Base-by-base conservation (phyloP, 2,888 invertebrate species). In the Seira sanloemensis region DNA sequence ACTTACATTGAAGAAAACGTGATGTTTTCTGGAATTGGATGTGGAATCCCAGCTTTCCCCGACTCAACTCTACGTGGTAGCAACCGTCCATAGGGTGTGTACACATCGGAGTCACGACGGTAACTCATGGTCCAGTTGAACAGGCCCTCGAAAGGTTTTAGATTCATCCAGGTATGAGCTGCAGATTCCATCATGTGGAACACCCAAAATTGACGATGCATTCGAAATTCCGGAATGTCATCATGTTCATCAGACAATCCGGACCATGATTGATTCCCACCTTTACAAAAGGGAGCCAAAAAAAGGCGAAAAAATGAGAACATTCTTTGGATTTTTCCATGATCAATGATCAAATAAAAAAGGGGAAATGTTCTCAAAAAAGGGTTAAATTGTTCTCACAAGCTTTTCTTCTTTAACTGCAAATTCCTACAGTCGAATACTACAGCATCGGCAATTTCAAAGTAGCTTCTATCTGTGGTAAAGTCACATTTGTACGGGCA, bases 71-170 rank as follows among this genome's bases (percentile, higher is more conserved):
- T 23, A 68, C 58, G 76, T 62, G 86, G 84, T 9, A 87, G 4
- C 9, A 89, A 26, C 18, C 81, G 76, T 0, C 87, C 88, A 27
- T 87, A 89, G 0, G 89, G 89, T 54, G 84, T 84, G 27, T 86
- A 84, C 16, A 89, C 83, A 75, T 89, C 88, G 0, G 89, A 89
- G 67, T 88, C 86, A 12, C 27, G 25, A 5, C 88, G 81, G 81
- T 84, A 88, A 4, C 86, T 82, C 80, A 85, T 84, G 0, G 88
- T 86, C 87, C 84, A 88, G 65, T 88, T 87, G 68, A 89, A 89
- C 65, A 85, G 25, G n/a, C 81, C 83, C 27, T 86, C 84, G 23
- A 86, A 85, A 7, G 84, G 84, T 21, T 78, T 69, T 2, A 89
- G 75, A 62, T 88, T 79, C 26, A 85, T 76, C 84, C 87, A 86